Percentiles rank a stretch among this genome's conserved stretches.
These are phyloP conservation scores for Drusus annulatus DNA, from an alignment of 1,140 invertebrate genomes.

Conservation along the genomic window DNA sequence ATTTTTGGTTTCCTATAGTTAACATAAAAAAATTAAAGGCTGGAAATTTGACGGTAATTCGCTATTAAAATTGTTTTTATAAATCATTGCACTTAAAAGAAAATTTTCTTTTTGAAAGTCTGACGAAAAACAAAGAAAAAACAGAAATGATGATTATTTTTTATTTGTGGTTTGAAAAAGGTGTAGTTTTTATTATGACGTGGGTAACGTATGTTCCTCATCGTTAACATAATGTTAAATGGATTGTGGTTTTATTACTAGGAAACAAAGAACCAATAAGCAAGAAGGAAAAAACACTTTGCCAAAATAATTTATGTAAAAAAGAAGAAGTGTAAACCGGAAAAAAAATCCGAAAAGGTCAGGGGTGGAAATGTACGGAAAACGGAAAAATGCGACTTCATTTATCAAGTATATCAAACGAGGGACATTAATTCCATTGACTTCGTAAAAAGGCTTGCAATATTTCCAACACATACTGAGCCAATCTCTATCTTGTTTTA, in stretches of 20 bases:
- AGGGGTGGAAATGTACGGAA: constrained; percentile 1
- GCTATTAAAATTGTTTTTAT: too few species aligned
- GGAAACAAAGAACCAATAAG: constrained; percentile 5
- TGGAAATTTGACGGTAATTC: too few species aligned
- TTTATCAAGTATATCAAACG: too few species aligned
- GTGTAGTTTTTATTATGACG: too few species aligned
- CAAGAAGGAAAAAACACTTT: constrained; percentile 2
- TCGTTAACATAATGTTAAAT: not conserved
- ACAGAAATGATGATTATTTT: too few species aligned
- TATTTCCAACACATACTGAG: not conserved
- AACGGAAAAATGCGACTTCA: not conserved
- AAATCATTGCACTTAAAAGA: too few species aligned
- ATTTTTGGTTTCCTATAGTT: too few species aligned
- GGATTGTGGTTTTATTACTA: not conserved
- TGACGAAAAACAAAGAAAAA: too few species aligned
- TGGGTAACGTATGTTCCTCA: not conserved
- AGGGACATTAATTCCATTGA: not conserved
- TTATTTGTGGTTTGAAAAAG: too few species aligned
- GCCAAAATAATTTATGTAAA: constrained; percentile 9
- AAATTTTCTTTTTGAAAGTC: too few species aligned
- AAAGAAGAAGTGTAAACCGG: not conserved
- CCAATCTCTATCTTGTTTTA: too few species aligned
- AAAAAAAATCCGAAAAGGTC: not conserved
- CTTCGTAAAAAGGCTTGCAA: not conserved
- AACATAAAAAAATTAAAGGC: too few species aligned